phyloP scores from a whole-genome alignment of 2,113 vertebrate genomes.

The Sprattus sprattus region DNA sequence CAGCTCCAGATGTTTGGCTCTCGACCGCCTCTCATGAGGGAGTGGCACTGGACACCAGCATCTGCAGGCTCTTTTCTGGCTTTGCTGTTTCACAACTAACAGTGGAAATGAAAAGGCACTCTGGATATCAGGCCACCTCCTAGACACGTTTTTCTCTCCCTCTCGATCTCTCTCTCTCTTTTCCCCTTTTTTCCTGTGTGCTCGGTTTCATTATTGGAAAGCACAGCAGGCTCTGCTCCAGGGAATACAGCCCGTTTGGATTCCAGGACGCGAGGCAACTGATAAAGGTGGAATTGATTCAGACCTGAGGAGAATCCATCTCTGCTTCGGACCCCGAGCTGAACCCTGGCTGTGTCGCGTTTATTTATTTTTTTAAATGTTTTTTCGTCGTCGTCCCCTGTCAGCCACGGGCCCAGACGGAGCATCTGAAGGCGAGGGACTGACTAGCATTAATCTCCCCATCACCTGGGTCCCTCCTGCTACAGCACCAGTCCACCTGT shows the following conservation, averaged over 20 bases:
- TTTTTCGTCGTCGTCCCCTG: constrained; percentile 13
- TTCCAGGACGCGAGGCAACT: constrained; percentile 71
- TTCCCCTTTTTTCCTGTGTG: constrained; percentile 66
- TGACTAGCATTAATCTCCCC: constrained; percentile 69
- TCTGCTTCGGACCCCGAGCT: constrained; percentile 69
- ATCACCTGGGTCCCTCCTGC: constrained; percentile 62
- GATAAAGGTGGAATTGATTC: constrained; percentile 81
- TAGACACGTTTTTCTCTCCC: background rate
- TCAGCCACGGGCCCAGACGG: background rate
- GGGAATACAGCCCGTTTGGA: constrained; percentile 55
- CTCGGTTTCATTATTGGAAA: constrained; percentile 80
- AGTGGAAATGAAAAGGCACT: constrained; percentile 64
- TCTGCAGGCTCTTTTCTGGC: constrained; percentile 31
- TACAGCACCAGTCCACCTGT: constrained; percentile 69
- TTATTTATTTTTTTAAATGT: constrained; percentile 31
- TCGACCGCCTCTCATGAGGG: background rate
- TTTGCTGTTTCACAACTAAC: constrained; percentile 54
- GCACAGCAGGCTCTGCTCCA: constrained; percentile 66
- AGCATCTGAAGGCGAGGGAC: constrained; percentile 58
- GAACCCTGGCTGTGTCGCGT: constrained; percentile 53
- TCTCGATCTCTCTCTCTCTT: background rate
- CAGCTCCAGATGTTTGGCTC: background rate
- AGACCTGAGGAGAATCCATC: constrained; percentile 68
- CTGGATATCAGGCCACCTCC: constrained; percentile 60
- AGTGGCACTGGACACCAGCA: constrained; percentile 15